A percentile compares a stretch with the other conserved stretches of the same genome.
Conservation (phyloP, 1,140 invertebrate species). For the Drosophila orosa region DNA sequence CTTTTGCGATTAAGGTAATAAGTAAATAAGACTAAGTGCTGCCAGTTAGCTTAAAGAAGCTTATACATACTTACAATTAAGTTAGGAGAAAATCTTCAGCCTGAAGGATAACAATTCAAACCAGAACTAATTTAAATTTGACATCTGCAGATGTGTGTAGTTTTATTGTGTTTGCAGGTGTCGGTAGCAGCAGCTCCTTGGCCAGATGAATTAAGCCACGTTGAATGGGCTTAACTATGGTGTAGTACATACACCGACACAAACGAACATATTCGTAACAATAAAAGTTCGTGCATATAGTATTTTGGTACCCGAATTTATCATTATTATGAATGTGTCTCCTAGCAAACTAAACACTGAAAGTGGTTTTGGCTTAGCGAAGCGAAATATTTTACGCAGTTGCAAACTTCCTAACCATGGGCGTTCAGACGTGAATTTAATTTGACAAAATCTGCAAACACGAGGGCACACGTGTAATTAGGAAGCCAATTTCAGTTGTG, state of each 20-base stretch:
- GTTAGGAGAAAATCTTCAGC: not conserved
- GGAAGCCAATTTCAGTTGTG: slow-evolving; percentile 5
- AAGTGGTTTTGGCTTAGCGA: slow-evolving; percentile 27
- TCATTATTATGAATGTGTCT: slow-evolving; percentile 37
- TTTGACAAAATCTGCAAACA: slow-evolving; percentile 18
- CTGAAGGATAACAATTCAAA: not conserved
- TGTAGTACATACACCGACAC: slow-evolving; percentile 1
- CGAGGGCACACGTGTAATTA: slow-evolving; percentile 20
- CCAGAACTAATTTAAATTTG: not conserved
- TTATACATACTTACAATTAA: slow-evolving; percentile 1
- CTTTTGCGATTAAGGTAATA: not conserved
- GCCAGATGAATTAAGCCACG: slow-evolving; percentile 24
- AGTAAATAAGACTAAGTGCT: slow-evolving; percentile 3
- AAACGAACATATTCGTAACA: slow-evolving; percentile 4
- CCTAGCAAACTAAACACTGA: slow-evolving; percentile 12
- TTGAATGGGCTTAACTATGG: slow-evolving; percentile 25
- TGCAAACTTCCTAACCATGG: slow-evolving; percentile 30
- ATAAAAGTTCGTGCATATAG: slow-evolving; percentile 23
- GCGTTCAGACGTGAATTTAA: slow-evolving; percentile 37
- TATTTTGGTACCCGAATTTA: slow-evolving; percentile 29
- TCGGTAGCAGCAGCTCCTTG: slow-evolving; percentile 17
- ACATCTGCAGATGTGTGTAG: not conserved
- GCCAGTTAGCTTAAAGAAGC: not conserved
- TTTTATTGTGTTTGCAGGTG: slow-evolving; percentile 22
- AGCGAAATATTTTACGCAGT: slow-evolving; percentile 37